Evolutionary conservation across 2,113 vertebrate species (phyloP).

Genomic region (Coreoperca whiteheadi): DNA sequence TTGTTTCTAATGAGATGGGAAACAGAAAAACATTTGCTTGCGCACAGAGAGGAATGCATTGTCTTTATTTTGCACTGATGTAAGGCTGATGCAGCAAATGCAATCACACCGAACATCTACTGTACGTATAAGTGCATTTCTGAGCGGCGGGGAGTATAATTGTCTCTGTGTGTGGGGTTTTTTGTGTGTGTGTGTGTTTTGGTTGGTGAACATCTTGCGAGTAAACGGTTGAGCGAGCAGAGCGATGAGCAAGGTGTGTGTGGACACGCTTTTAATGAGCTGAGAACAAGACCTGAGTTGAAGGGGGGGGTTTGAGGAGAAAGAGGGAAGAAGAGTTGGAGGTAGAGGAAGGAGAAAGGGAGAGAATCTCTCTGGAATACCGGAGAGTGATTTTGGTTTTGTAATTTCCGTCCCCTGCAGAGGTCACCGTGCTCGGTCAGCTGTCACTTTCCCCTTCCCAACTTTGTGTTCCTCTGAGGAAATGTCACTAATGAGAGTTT

Average conservation of each 20-base stretch:
- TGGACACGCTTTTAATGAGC: constrained; percentile 76
- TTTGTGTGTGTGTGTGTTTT: constrained; percentile 19
- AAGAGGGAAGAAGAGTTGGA: constrained; percentile 16
- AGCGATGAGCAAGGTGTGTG: constrained; percentile 56
- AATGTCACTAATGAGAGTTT: constrained; percentile 13
- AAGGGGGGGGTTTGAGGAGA: constrained; percentile 41
- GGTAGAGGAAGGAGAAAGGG: constrained; percentile 1
- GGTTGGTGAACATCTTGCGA: constrained; percentile 62
- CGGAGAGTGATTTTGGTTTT: constrained; percentile 5
- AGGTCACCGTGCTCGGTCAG: constrained; percentile 49
- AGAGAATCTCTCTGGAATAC: constrained; percentile 32
- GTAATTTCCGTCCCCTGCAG: constrained; percentile 31
- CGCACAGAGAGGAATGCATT: constrained; percentile 1
- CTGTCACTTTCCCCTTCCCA: constrained; percentile 37
- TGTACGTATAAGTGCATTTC: not conserved
- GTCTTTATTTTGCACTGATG: constrained; percentile 37
- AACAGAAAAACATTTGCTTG: constrained; percentile 26
- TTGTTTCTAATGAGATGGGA: constrained; percentile 64
- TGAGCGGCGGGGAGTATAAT: not conserved
- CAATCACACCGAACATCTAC: constrained; percentile 34
- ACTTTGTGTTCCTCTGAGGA: constrained; percentile 8
- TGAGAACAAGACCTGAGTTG: constrained; percentile 50
- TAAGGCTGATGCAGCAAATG: constrained; percentile 28
- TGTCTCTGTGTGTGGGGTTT: not conserved
- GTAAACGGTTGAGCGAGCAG: constrained; percentile 53